These are phyloP conservation scores for Noctua janthina DNA, from an alignment of 2,888 invertebrate genomes.

Conservation along the genomic window DNA sequence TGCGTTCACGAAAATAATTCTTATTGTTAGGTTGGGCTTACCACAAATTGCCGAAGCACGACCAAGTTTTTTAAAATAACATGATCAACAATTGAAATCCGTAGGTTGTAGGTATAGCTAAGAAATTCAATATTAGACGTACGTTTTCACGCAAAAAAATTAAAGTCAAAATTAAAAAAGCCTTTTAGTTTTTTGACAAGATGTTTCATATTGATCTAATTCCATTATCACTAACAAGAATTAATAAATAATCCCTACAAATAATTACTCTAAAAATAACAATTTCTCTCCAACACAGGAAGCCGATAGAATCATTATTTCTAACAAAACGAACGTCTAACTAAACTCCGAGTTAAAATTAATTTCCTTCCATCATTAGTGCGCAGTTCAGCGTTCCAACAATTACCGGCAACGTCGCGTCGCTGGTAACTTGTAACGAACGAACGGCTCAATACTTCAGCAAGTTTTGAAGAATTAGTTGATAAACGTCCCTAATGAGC, in stretches of 20 bases:
- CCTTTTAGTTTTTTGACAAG: background rate
- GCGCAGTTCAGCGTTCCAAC: conserved; percentile 66
- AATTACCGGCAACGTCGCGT: conserved; percentile 57
- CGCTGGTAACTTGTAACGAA: conserved; percentile 64
- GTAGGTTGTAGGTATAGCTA: background rate
- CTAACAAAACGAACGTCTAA: conserved; percentile 37
- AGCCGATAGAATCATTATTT: conserved; percentile 48
- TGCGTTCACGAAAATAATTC: background rate
- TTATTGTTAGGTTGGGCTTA: background rate
- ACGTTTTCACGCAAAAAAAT: background rate
- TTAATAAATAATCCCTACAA: background rate
- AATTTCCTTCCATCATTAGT: conserved; percentile 71
- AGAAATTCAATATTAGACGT: background rate
- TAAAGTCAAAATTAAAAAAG: background rate
- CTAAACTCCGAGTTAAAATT: conserved; percentile 66
- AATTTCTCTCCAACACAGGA: conserved; percentile 6
- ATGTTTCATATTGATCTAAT: background rate
- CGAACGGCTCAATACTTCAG: conserved; percentile 59
- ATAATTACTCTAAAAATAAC: background rate
- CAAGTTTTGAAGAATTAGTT: conserved; percentile 64
- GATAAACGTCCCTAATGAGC: conserved; percentile 66
- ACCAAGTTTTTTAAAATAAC: background rate
- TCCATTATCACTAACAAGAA: background rate
- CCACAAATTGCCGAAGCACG: background rate
- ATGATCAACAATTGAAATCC: background rate